A percentile compares a stretch with the other conserved stretches of the same genome.
phyloP scores from a whole-genome alignment of 2,888 invertebrate species.

The Ennomos quercinarius region DNA sequence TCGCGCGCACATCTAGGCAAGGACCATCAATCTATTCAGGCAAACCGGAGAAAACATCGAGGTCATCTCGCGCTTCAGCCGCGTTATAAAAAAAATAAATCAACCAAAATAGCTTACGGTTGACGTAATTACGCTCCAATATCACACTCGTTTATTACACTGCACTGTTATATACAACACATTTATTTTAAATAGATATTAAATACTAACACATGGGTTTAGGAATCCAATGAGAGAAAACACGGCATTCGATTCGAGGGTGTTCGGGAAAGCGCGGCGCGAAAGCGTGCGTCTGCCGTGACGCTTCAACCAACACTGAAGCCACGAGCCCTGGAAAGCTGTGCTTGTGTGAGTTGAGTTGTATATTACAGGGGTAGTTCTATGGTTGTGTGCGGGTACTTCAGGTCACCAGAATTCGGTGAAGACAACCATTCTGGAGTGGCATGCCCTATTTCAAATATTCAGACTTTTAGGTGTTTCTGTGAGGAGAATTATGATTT shows the following conservation, averaged over 20 bases:
- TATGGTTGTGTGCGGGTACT: constrained; percentile 59
- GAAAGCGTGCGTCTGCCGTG: constrained; percentile 48
- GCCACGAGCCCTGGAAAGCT: constrained; percentile 52
- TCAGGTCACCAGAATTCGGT: constrained; percentile 79
- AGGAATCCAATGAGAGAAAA: constrained; percentile 19
- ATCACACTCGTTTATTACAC: constrained; percentile 26
- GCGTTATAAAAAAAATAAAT: constrained; percentile 31
- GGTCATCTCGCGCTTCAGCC: constrained; percentile 26
- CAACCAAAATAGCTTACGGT: constrained; percentile 39
- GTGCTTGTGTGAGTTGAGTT: constrained; percentile 42
- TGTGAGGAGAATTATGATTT: constrained; percentile 24
- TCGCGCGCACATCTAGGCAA: constrained; percentile 24
- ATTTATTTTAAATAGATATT: constrained; percentile 6
- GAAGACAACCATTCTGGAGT: constrained; percentile 65
- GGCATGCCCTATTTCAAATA: constrained; percentile 68
- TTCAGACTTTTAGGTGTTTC: constrained; percentile 33
- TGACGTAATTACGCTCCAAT: constrained; percentile 40
- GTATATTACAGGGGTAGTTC: constrained; percentile 51
- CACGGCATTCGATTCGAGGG: constrained; percentile 27
- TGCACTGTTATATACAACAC: constrained; percentile 23
- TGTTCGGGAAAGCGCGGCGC: constrained; percentile 2
- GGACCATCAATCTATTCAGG: constrained; percentile 29
- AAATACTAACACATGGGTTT: constrained; percentile 21
- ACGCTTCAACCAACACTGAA: constrained; percentile 55
- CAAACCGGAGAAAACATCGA: constrained; percentile 29